Percentiles rank a stretch among this genome's conserved stretches.
phyloP scores from a whole-genome alignment of 2,113 vertebrate genomes.

The Anseranas semipalmata region DNA sequence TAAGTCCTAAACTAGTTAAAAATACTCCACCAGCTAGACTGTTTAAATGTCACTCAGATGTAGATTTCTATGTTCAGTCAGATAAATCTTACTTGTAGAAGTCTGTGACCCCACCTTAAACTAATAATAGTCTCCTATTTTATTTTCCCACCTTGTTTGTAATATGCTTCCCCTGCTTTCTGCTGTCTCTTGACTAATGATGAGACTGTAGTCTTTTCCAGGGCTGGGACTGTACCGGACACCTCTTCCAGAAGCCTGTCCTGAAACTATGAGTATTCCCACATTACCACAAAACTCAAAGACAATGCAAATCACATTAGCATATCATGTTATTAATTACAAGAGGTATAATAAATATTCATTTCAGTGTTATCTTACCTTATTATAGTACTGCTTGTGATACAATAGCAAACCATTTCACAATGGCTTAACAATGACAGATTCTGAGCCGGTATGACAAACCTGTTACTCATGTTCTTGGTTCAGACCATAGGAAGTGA shows the following conservation, averaged over 20 bases:
- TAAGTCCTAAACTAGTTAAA: neutral
- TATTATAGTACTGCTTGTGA: neutral
- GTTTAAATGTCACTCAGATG: neutral
- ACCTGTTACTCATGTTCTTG: neutral
- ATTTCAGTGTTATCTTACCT: neutral
- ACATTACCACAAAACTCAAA: neutral
- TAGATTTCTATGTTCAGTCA: neutral
- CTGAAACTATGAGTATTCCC: neutral
- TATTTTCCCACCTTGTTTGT: neutral
- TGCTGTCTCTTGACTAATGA: neutral
- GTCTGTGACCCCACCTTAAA: neutral
- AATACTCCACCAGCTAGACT: neutral
- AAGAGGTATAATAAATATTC: neutral
- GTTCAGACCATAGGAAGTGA: neutral
- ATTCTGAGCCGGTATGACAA: neutral
- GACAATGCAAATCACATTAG: neutral
- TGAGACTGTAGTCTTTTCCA: neutral
- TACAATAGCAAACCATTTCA: neutral
- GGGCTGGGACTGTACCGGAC: accelerated
- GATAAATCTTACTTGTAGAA: neutral
- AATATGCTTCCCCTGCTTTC: neutral
- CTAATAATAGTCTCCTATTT: neutral
- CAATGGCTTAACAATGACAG: neutral
- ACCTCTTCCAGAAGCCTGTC: neutral
- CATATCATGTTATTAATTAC: neutral